These are phyloP conservation scores for Saxidomus purpurata DNA, from an alignment of 1,140 invertebrate species.

Conservation along the genomic window DNA sequence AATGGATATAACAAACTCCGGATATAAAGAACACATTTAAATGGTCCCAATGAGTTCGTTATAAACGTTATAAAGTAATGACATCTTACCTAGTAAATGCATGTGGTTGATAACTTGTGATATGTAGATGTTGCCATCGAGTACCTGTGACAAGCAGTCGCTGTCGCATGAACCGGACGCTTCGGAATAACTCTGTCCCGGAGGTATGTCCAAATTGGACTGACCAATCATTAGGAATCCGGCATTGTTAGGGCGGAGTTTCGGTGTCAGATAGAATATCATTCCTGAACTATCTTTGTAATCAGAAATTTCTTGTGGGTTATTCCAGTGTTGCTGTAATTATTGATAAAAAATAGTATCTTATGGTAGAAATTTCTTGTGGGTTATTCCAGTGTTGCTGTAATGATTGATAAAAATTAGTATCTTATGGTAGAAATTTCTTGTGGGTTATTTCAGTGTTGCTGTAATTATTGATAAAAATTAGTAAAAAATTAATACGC, in stretches of 20 bases:
- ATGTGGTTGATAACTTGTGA: slow-evolving; percentile 70
- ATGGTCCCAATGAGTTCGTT: too few relatives aligned
- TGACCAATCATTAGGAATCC: slow-evolving; percentile 70
- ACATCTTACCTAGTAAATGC: slow-evolving; percentile 73
- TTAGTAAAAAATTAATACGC: too few relatives aligned
- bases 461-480: slow-evolving; percentile 63
- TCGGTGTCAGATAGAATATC: slow-evolving; percentile 71
- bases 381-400: slow-evolving; percentile 80
- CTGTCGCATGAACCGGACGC: slow-evolving; percentile 49
- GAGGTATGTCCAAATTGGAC: slow-evolving; percentile 66
- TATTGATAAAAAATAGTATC: neutral
- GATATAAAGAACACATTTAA: too few relatives aligned
- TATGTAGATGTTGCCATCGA: slow-evolving; percentile 68
- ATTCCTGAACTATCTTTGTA: slow-evolving; percentile 74
- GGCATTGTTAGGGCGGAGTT: slow-evolving; percentile 70
- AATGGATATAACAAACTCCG: too few relatives aligned
- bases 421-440: too few relatives aligned
- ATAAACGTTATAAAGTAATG: neutral
- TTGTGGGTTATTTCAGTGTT: slow-evolving; percentile 78
- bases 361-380: neutral
- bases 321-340: slow-evolving; percentile 79
- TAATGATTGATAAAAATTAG: slow-evolving; percentile 17
- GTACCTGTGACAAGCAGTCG: slow-evolving; percentile 67
- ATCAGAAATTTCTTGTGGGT: slow-evolving; percentile 50
- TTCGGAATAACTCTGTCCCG: slow-evolving; percentile 1